Base-by-base conservation (phyloP, 2,888 invertebrate genomes). In the Julus scanicus region DNA sequence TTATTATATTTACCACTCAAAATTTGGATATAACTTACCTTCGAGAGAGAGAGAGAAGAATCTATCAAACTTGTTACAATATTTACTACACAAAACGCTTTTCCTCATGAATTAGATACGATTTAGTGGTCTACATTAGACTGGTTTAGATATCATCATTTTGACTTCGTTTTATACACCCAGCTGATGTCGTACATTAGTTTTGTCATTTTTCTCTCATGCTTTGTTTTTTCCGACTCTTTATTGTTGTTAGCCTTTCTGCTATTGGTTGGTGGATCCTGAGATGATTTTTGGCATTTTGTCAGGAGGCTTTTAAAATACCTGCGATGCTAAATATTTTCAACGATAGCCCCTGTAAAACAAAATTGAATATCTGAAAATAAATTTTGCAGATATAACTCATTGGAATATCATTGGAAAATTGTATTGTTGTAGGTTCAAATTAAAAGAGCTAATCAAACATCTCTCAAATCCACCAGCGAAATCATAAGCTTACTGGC, bases 121-220 rank as follows among this genome's bases (percentile, higher is more conserved):
- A 63, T 63, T 63, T 63, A 63, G 63, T 63, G 63, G 63, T 63
- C 63, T 63, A 63, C 63, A 63, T 63, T 63, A 63, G 63, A 63
- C 63, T 63, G 63, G 63, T 63, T 63, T 63, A 63, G 63, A 63
- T 63, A 63, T 63, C 63, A 63, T 63, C 63, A 63, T 63, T 63
- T 63, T 63, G n/a, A 20, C 63, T 63, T 63, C 63, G 9, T 63
- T 63, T 63, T 63, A 63, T 63, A 63, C 20, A 63, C 63, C n/a
- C 63, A 63, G 63, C 63, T 63, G 63, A 63, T 63, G 63, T 63
- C 63, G 63, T 63, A 63, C 63, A 63, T 63, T 63, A 63, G 63
- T 63, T 63, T 63, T 63, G n/a, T 9, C 63, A 20, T 63, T 63
- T 63, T 20, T 5, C 63, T 63, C 63, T 63, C 63, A 63, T 63